Percentiles rank a stretch among this genome's conserved stretches.
Conservation (phyloP, 35 echinoderm and acorn worm genomes). For the Stichopus chloronotus region DNA sequence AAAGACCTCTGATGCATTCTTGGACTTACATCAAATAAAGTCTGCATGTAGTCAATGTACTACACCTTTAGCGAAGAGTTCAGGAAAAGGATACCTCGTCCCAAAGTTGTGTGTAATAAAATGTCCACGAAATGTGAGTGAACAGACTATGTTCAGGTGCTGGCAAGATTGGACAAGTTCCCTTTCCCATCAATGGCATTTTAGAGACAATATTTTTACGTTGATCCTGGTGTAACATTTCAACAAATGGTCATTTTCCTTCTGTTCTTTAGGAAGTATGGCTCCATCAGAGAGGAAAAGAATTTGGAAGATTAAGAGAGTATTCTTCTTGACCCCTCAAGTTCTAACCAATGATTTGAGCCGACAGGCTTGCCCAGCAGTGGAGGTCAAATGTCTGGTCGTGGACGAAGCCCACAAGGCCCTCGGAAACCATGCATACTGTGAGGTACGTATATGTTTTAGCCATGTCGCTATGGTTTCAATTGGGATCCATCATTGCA, state of each 20-base stretch:
- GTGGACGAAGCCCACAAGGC: conserved; percentile 99
- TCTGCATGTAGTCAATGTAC: too few species aligned
- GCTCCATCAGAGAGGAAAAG: conserved; percentile 70
- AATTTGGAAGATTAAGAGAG: conserved; percentile 72
- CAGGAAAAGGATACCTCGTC: too few species aligned
- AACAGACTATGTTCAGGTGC: too few species aligned
- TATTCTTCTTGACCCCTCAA: conserved; percentile 98
- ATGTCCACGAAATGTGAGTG: too few species aligned
- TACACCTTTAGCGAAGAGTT: too few species aligned
- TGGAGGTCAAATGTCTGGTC: conserved; percentile 88
- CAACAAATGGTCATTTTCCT: neutral
- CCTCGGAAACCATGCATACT: conserved; percentile 96
- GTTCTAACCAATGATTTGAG: conserved; percentile 94
- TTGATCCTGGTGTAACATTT: too few species aligned
- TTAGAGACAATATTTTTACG: too few species aligned
- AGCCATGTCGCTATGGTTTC: neutral
- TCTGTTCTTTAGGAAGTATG: conserved; percentile 78
- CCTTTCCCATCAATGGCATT: too few species aligned
- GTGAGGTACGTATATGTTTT: conserved; percentile 70
- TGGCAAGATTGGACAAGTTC: too few species aligned
- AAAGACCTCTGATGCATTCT: too few species aligned
- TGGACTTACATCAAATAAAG: too few species aligned
- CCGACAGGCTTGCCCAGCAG: conserved; percentile 69
- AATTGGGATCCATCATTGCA: neutral
- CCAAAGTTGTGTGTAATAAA: too few species aligned